Evolutionary conservation across 2,797 vertebrate species (phyloP).

Genomic region (Bradypodion pumilum): DNA sequence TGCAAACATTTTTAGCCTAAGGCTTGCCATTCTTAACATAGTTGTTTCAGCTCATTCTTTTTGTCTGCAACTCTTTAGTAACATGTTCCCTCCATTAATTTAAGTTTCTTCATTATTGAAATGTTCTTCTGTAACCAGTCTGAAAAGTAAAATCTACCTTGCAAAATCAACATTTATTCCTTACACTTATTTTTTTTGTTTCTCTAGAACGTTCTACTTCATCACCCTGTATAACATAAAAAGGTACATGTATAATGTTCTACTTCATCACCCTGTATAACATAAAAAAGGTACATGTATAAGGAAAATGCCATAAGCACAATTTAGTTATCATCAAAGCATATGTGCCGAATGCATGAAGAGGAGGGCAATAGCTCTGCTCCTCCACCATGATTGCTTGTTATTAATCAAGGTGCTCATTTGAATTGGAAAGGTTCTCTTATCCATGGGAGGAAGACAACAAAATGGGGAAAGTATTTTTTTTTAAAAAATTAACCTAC

Average conservation of each 20-base stretch:
- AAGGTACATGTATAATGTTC: neutral
- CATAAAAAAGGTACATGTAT: accelerated
- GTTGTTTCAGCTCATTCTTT: neutral
- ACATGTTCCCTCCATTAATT: neutral
- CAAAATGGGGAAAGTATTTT: too few relatives aligned
- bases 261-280: neutral
- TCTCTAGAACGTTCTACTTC: too few relatives aligned
- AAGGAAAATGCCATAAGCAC: neutral
- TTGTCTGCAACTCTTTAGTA: neutral
- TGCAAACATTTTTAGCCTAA: neutral
- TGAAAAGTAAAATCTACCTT: neutral
- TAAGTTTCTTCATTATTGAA: neutral
- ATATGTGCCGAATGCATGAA: too few relatives aligned
- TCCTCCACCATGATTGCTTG: too few relatives aligned
- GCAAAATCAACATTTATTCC: neutral
- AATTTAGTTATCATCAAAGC: neutral
- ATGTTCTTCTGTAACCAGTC: neutral
- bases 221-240: neutral
- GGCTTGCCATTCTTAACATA: neutral
- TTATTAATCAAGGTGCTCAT: too few relatives aligned
- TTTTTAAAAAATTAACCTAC: too few relatives aligned
- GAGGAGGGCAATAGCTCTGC: too few relatives aligned
- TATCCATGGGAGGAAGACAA: too few relatives aligned
- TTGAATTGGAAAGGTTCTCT: too few relatives aligned
- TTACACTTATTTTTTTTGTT: neutral